Base-by-base conservation (phyloP, 1,140 invertebrate species). In the Thalassaphorura encarpata region DNA sequence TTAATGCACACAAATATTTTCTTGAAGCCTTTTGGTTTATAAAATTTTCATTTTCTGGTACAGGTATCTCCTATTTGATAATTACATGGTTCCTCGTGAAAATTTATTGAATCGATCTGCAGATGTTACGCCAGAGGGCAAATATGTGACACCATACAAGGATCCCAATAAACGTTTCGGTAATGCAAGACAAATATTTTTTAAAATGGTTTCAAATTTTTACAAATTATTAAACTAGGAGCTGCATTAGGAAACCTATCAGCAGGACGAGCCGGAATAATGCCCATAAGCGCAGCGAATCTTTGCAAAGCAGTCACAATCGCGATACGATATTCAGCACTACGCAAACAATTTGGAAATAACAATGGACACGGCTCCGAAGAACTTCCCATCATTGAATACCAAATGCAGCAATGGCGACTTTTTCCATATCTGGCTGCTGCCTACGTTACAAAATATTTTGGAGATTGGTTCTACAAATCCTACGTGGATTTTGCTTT, bases 161-260 rank as follows among this genome's bases (percentile, higher is more conserved):
- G 72, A 75, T 61, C 69, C 70, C 0, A 69, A 66, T 27, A 73
- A 73, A 58, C 63, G 71, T 58, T 72, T 74, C 60, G 71, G 73
- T 71, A 52, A 54, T 2, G 24, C n/a, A n/a, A n/a, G n/a, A n/a
- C n/a, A n/a, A n/a, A n/a, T n/a, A n/a, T n/a, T n/a, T n/a, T n/a
- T n/a, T n/a, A n/a, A n/a, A n/a, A n/a, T n/a, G n/a, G n/a, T n/a
- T n/a, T n/a, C n/a, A n/a, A n/a, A n/a, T n/a, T n/a, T n/a, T n/a
- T n/a, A n/a, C n/a, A n/a, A n/a, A n/a, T n/a, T n/a, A n/a, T n/a
- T n/a, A 2, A 23, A 13, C 39, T 53, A 27, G 78, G 85, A 2
- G 80, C 84, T 1, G 84, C 84, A 0, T 73, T 96, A 15, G 92
- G 89, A 61, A 85, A 83, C 45, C 74, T 97, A 39, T 96, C 91